Conservation (phyloP, 2,888 invertebrate genomes). For the Acronicta leporina region DNA sequence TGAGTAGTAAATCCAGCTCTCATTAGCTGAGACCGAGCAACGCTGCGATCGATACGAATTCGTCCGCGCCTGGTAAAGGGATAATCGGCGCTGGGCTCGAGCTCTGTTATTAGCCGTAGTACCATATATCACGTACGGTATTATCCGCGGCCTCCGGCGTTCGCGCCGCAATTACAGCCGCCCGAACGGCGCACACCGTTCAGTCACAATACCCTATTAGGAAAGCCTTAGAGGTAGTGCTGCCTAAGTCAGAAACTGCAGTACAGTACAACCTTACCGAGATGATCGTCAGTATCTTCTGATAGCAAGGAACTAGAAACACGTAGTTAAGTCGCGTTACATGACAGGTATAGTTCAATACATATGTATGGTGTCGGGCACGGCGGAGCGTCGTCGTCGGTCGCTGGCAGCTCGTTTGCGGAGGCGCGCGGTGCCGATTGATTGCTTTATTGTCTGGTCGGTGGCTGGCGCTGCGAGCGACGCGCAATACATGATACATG, state of each 20-base stretch:
- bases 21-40: slow-evolving; percentile 85
- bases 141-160: slow-evolving; percentile 84
- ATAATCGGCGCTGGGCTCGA: slow-evolving; percentile 82
- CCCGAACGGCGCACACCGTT: slow-evolving; percentile 70
- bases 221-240: slow-evolving; percentile 65
- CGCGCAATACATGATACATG: slow-evolving; percentile 87
- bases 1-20: slow-evolving; percentile 86
- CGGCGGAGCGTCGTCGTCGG: slow-evolving; percentile 61
- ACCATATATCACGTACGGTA: slow-evolving; percentile 87
- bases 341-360: slow-evolving; percentile 62
- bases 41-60: slow-evolving; percentile 85
- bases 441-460: slow-evolving; percentile 86
- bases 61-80: slow-evolving; percentile 85
- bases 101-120: slow-evolving; percentile 86
- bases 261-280: slow-evolving; percentile 28
- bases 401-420: slow-evolving; percentile 74
- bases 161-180: slow-evolving; percentile 82
- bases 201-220: slow-evolving; percentile 78
- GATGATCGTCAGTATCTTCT: slow-evolving; percentile 44
- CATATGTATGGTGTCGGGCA: slow-evolving; percentile 61
- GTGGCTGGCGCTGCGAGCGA: slow-evolving; percentile 68
- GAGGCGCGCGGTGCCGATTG: slow-evolving; percentile 77
- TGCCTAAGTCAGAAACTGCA: slow-evolving; percentile 49
- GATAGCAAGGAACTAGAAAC: slow-evolving; percentile 36
- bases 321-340: slow-evolving; percentile 46